Evolutionary conservation across 2,888 invertebrate species (phyloP), one percentile per base, ranked within the genome.

Genomic region (Coleophora flavipennella): DNA sequence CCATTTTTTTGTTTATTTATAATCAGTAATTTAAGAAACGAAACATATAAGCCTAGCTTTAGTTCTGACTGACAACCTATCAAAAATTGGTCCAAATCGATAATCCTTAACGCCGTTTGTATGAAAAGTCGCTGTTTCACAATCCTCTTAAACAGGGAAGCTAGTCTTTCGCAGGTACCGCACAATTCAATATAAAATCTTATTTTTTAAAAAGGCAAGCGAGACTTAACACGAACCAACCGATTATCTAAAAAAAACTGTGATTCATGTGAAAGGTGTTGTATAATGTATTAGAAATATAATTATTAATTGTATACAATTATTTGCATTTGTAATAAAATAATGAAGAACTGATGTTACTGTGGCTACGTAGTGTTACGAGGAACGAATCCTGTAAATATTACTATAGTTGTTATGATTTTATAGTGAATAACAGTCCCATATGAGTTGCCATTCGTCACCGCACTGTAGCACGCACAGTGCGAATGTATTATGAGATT

Each of bases 401-500:
- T 63, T 66, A 50, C 44, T 40, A 54, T 59, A 61, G 55, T 60
- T 62, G 53, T 62, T 62, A 61, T 47, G 44, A 41, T 60, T 53
- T 59, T 47, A 56, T 61, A 57, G 58, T 67, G 58, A 57, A 45
- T 50, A 52, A 60, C 65, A 70, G 65, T 71, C 70, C 66, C 67
- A 57, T 49, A 60, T 55, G 51, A 66, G 71, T 70, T 74, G 76
- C 76, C 76, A 75, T 76, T 55, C 54, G 49, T 61, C 50, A 53
- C 48, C 44, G 55, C 59, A 59, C 62, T 58, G 56, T 47, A 56
- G 46, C 58, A 54, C 49, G 55, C 59, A 60, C 40, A 50, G 38
- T 50, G 26, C 42, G 42, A 26, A 51, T 51, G 58, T 29, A 29
- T 29, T 45, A 57, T 62, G 73, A 74, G 72, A 72, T 72, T 73